Percentiles rank a stretch among this genome's conserved stretches.
Evolutionary conservation across 2,113 vertebrate genomes (phyloP).

Genomic region (Martes martes): DNA sequence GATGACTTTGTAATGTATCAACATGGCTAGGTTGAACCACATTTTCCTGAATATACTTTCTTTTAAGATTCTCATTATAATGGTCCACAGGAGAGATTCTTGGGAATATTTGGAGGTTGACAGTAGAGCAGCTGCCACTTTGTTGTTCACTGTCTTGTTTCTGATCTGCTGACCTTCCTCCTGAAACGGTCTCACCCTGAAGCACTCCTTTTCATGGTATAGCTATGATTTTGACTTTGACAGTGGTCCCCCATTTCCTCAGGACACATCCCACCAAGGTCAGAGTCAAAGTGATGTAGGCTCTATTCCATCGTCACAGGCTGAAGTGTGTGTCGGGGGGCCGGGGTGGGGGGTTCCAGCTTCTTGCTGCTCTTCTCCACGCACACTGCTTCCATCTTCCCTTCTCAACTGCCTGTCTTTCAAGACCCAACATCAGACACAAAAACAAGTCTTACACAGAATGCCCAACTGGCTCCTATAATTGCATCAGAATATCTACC

Average conservation of each 20-base stretch:
- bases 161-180: background rate
- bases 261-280: background rate
- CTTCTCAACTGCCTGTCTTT: background rate
- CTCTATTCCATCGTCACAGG: accelerated
- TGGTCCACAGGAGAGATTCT: background rate
- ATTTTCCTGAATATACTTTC: background rate
- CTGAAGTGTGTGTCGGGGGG: background rate
- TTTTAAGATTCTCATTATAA: background rate
- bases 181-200: background rate
- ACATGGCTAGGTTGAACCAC: background rate
- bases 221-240: background rate
- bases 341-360: background rate
- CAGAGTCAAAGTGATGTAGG: too few relatives aligned
- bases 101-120: background rate
- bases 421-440: background rate
- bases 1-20: background rate
- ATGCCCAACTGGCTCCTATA: background rate
- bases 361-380: background rate
- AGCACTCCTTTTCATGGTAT: background rate
- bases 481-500: background rate
- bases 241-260: background rate
- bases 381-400: background rate
- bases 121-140: background rate
- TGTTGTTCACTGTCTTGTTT: too few relatives aligned
- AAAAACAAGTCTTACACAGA: background rate